Percentiles rank a stretch among this genome's conserved stretches.
These are phyloP conservation scores for Corydoras sp. DNA, from an alignment of 2,113 vertebrate species.

Conservation along the genomic window DNA sequence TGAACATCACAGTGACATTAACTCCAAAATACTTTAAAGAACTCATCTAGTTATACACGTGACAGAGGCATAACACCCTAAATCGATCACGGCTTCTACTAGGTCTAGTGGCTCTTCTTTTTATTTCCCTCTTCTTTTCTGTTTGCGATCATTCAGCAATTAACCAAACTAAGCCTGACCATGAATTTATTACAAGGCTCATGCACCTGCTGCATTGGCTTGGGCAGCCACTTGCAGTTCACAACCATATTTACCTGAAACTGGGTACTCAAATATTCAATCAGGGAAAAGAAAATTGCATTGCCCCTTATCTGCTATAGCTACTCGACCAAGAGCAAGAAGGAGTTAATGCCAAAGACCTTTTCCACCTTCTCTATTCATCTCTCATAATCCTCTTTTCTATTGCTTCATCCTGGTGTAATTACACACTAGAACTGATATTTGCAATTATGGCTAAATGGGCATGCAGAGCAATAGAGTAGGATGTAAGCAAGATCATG, in stretches of 20 bases:
- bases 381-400: conserved; percentile 44
- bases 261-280: conserved; percentile 56
- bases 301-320: conserved; percentile 49
- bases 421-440: conserved; percentile 50
- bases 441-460: conserved; percentile 39
- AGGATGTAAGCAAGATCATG: not conserved
- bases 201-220: conserved; percentile 13
- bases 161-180: conserved; percentile 44
- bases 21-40: conserved; percentile 9
- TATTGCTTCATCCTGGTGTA: conserved; percentile 41
- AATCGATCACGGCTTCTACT: conserved; percentile 17
- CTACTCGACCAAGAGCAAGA: conserved; percentile 3
- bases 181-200: conserved; percentile 37
- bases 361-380: conserved; percentile 36
- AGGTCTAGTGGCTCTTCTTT: conserved; percentile 4
- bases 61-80: conserved; percentile 30
- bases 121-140: conserved; percentile 22
- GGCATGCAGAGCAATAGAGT: conserved; percentile 21
- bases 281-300: conserved; percentile 51
- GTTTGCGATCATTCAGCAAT: conserved; percentile 41
- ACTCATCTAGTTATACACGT: conserved; percentile 28
- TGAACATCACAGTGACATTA: not conserved
- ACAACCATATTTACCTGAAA: conserved; percentile 42
- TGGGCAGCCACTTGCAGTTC: conserved; percentile 18
- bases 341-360: conserved; percentile 42